Evolutionary conservation across 2,113 vertebrate genomes (phyloP), one percentile per base, ranked within the genome.

Genomic region (Leucosticte australis): DNA sequence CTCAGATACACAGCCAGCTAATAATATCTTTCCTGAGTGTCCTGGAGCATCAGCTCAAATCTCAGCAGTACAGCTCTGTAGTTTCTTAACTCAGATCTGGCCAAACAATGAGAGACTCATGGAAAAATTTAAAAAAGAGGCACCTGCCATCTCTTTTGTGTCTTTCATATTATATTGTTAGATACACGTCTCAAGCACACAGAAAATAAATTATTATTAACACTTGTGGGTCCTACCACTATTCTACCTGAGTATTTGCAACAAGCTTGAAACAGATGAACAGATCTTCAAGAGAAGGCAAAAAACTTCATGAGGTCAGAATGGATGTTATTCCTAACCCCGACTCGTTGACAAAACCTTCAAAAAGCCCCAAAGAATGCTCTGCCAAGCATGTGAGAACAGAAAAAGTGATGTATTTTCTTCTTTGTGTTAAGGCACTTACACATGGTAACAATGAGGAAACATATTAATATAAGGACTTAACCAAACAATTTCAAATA

Each of bases 381-480:
- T 60, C 33, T 20, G 44, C 10, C 44, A 91, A 37, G 30, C 53
- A 90, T 4, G 10, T 31, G 10, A 83, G 26, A 71, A 86, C 8
- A 76, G 39, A 86, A 37, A 15, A 73, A 76, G 52, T 22, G 11
- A 49, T 78, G 9, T 7, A 23, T 68, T 76, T 86, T 76, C 42
- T 70, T 74, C 14, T 49, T 62, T 9, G 7, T 37, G 13, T 65
- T 71, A 59, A 50, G 20, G 42, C 9, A 76, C 26, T 74, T 78
- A 44, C 0, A 47, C 73, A 76, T 8, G 0, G 0, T 26, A 86
- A 62, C 30, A 44, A 37, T 9, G 28, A 91, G 83, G 42, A n/a
- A 68, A 49, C 8, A 35, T 41, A 62, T 1, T 7, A 69, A 62
- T n/a, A 7, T 23, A 84, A 69, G 13, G 41, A 81, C 22, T 47